Base-by-base conservation (phyloP, 1,140 invertebrate species). In the Stegodyphus dumicola region DNA sequence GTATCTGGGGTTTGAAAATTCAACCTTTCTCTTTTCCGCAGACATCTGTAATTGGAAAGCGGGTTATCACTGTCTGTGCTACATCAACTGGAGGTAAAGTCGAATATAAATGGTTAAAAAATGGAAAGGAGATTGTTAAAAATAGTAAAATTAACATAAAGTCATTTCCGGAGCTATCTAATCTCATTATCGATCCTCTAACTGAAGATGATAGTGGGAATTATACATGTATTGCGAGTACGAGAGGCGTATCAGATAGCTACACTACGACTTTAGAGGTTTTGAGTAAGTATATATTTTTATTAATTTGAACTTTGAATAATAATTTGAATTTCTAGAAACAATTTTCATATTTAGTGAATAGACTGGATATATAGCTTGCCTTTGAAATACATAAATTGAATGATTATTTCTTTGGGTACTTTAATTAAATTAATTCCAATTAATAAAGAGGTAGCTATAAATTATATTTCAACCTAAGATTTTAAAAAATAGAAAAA, bases 51-150 rank as follows among this genome's bases (percentile, higher is more conserved):
- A 9, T 76, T 54, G 86, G 86, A 33, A 67, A 73, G n/a, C 66
- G 48, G n/a, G 53, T 87, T 10, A 87, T n/a, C 18, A 64, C 60
- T 49, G n/a, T 54, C 9, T 87, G 86, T 73, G 33, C 70, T n/a
- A 48, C 77, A 48, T 73, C 71, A 53, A 51, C n/a, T 54, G 86
- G 86, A 11, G 33, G 54, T 15, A 56, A 52, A 56, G 13, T 87
- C 6, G 4, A 13, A 4, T 87, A 83, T 70, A n/a, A 9, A 33
- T 87, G 86, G 86, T 48, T 75, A 15, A 87, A 81, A 73, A 71
- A 87, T 54, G 77, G 77, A 17, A 69, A 78, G 18, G 69, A 66
- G 48, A 48, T 60, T 3, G 9, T 77, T 10, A 56, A 77, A 51
- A 73, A 5, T 49, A 11, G 7, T 7, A 73, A 73, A 49, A 17